Evolutionary conservation across 23 tunicate genomes (phyloP).

Genomic region (Ciona savignyi): DNA sequence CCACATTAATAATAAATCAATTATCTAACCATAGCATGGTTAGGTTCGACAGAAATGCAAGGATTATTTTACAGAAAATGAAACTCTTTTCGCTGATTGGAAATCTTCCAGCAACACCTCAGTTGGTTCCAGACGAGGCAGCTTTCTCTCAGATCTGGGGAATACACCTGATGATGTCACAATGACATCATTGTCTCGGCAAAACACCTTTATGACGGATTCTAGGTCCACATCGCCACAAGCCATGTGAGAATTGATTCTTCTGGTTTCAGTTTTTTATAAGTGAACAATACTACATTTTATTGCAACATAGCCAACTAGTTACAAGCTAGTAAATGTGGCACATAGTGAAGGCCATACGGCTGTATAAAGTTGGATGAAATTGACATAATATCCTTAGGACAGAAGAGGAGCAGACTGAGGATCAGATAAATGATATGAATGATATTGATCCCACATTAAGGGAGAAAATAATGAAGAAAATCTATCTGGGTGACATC

Average conservation of each 20-base stretch:
- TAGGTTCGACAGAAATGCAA: too few species aligned
- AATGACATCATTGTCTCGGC: conserved; percentile 16
- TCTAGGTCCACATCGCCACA: background rate
- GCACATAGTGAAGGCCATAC: too few species aligned
- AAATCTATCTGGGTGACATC: background rate
- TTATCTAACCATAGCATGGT: too few species aligned
- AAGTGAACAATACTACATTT: too few species aligned
- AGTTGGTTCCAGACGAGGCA: conserved; percentile 4
- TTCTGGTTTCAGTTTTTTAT: too few species aligned
- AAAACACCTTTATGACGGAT: conserved; percentile 7
- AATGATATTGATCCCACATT: background rate
- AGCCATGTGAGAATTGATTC: background rate
- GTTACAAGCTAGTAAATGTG: too few species aligned
- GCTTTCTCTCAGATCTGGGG: conserved; percentile 17
- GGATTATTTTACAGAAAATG: conserved; percentile 13
- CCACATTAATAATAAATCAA: too few species aligned
- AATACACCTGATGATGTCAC: conserved; percentile 14
- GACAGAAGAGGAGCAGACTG: too few species aligned
- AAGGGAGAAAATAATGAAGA: background rate
- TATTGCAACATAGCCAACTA: too few species aligned
- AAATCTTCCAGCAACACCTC: background rate
- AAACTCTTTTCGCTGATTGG: conserved; percentile 51
- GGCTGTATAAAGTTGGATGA: too few species aligned
- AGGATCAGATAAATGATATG: too few species aligned
- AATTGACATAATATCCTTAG: too few species aligned